phyloP scores from a whole-genome alignment of 92 coral and sea anemone genomes.

The Siderastrea siderea region DNA sequence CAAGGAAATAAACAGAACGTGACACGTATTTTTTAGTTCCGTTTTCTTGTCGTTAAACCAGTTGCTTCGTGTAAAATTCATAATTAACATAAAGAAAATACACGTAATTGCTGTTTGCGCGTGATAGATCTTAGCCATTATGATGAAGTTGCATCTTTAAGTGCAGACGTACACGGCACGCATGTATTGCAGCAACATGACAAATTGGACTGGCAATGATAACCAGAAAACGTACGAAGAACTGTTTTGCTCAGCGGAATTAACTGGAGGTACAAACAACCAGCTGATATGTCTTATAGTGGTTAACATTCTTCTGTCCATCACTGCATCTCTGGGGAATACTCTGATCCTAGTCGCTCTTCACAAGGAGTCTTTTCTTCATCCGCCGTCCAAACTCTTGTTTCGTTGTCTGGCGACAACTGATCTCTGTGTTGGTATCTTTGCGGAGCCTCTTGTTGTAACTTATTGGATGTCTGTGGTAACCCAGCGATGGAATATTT shows the following conservation, averaged over 20 bases:
- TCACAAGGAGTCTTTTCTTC: constrained; percentile 18
- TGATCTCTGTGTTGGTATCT: constrained; percentile 15
- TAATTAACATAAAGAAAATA: neutral
- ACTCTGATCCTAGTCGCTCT: constrained; percentile 17
- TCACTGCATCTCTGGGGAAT: constrained; percentile 13
- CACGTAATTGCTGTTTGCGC: neutral
- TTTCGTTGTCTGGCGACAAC: constrained; percentile 8
- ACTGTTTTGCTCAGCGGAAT: constrained; percentile 13
- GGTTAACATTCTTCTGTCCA: neutral
- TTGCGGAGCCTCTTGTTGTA: constrained; percentile 14
- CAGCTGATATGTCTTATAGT: neutral
- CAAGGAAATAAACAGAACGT: too few relatives aligned
- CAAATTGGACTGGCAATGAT: neutral
- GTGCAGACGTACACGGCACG: neutral
- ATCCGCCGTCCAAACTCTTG: constrained; percentile 27
- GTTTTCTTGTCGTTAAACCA: neutral
- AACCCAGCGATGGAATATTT: neutral
- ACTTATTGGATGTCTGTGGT: neutral
- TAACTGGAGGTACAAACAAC: neutral
- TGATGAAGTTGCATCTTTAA: neutral
- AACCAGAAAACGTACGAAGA: neutral
- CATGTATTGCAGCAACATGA: neutral
- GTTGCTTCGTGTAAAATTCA: neutral
- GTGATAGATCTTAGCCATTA: neutral
- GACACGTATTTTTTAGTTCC: neutral